phyloP scores from a whole-genome alignment of 2,113 vertebrate species.

The Leptosomus discolor region DNA sequence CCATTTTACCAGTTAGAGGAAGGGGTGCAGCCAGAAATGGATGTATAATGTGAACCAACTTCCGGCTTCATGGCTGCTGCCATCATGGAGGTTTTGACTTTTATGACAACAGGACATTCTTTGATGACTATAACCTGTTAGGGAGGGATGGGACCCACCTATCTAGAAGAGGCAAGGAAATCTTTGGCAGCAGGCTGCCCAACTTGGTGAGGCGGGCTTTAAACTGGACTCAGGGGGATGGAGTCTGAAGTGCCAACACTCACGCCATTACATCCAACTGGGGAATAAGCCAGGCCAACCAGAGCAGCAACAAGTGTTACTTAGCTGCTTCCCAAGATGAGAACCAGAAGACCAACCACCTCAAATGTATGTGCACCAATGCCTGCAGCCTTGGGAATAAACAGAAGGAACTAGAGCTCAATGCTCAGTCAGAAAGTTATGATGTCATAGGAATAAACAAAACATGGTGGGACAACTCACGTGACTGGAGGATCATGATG shows the following conservation, averaged over 20 bases:
- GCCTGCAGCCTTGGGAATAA: not conserved
- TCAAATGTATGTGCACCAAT: not conserved
- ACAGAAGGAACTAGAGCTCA: not conserved
- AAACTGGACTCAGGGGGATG: not conserved
- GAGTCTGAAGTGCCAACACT: not conserved
- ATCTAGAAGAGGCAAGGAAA: not conserved
- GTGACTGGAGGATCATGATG: not conserved
- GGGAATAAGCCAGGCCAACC: not conserved
- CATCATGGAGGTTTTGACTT: not conserved
- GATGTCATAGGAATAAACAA: too few relatives aligned
- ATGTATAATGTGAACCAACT: not conserved
- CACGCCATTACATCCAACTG: not conserved
- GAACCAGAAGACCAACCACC: not conserved
- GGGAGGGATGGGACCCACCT: not conserved
- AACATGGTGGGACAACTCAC: not conserved
- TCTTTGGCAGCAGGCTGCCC: not conserved
- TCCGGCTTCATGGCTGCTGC: not conserved
- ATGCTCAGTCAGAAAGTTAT: not conserved
- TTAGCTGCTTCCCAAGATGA: not conserved
- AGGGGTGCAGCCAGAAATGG: not conserved
- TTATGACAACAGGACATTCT: not conserved
- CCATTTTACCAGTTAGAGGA: not conserved
- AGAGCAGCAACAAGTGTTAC: not conserved
- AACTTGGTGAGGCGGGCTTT: too few relatives aligned
- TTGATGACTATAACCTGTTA: not conserved